These are phyloP conservation scores for Peromyscus aztecus DNA, from an alignment of 2,797 vertebrate genomes.

Conservation along the genomic window DNA sequence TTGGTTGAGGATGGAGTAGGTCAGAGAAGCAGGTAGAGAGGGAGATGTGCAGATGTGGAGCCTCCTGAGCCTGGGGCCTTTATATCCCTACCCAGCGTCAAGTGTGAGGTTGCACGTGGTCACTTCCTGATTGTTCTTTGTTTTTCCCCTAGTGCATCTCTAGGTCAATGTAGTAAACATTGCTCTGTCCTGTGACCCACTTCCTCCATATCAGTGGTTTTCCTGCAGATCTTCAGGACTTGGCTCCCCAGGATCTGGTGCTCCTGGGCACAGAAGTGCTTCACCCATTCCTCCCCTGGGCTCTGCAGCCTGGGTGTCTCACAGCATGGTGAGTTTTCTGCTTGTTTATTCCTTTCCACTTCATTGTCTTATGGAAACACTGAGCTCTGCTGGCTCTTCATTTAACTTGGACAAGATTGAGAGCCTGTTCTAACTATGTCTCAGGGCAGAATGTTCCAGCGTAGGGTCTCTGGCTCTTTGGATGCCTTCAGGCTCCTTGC, in stretches of 20 bases:
- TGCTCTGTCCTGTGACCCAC: background rate
- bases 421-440: background rate
- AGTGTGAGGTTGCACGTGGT: background rate
- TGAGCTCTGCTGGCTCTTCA: background rate
- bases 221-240: background rate
- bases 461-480: background rate
- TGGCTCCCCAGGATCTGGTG: background rate
- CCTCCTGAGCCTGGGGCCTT: background rate
- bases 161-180: background rate
- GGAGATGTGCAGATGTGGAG: background rate
- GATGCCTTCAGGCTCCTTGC: background rate
- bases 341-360: background rate
- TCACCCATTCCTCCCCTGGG: background rate
- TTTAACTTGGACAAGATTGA: background rate
- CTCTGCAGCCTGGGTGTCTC: background rate
- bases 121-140: background rate
- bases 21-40: background rate
- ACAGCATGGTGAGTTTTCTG: background rate
- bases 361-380: background rate
- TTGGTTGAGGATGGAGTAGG: background rate
- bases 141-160: background rate
- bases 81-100: background rate
- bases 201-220: background rate
- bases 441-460: background rate
- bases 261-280: background rate